phyloP scores from a whole-genome alignment of 2,797 vertebrate genomes.

The Capromys pilorides region DNA sequence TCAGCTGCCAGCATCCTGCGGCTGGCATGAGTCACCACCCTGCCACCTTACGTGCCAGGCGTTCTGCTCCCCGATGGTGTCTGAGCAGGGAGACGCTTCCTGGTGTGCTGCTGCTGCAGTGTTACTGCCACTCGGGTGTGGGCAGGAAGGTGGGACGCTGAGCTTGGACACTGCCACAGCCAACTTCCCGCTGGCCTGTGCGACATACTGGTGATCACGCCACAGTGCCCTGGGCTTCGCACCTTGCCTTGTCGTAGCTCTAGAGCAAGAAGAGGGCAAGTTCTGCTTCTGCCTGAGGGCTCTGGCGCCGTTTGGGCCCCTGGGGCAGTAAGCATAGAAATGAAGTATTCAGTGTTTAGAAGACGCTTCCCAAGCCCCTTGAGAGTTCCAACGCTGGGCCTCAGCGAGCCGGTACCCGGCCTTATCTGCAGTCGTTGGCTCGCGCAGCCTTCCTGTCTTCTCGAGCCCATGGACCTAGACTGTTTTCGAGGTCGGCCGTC shows the following conservation, averaged over 20 bases:
- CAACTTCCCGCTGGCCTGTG: conserved; percentile 52
- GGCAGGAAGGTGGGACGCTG: conserved; percentile 56
- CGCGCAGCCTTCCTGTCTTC: accelerated
- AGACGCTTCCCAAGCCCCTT: neutral
- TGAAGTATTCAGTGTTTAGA: neutral
- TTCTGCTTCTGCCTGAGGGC: neutral
- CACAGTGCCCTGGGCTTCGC: neutral
- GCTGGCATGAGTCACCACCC: conserved; percentile 24
- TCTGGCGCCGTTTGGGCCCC: too few relatives aligned
- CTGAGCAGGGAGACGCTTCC: neutral
- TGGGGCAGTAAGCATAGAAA: neutral
- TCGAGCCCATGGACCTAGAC: neutral
- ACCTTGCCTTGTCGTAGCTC: neutral
- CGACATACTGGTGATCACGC: neutral
- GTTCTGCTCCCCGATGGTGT: conserved; percentile 22
- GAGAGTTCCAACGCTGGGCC: neutral
- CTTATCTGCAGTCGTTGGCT: too few relatives aligned
- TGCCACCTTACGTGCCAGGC: conserved; percentile 29
- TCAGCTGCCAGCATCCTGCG: neutral
- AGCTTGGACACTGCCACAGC: conserved; percentile 50
- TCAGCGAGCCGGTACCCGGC: neutral
- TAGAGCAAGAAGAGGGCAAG: neutral
- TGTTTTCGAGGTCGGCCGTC: neutral
- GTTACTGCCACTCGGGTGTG: neutral
- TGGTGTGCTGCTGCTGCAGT: neutral